Evolutionary conservation across 1,140 invertebrate species (phyloP).

Genomic region (Sycophila sp.): DNA sequence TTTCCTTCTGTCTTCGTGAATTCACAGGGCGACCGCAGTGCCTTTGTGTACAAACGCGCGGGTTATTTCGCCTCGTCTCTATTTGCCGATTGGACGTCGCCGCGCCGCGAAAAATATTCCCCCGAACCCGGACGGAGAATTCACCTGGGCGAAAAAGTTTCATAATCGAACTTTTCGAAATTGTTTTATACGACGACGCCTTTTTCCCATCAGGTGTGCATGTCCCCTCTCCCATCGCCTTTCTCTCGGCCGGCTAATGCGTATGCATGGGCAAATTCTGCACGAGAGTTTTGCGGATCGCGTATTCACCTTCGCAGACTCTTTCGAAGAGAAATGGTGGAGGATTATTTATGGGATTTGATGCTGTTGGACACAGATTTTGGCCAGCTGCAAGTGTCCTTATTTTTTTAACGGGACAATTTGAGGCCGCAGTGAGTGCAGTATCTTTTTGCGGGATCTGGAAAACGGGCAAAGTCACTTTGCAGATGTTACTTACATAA

Average conservation of each 20-base stretch:
- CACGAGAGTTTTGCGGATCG: background rate
- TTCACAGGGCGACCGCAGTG: background rate
- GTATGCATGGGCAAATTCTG: too few relatives aligned
- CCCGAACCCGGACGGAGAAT: constrained; percentile 31
- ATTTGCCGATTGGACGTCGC: too few relatives aligned
- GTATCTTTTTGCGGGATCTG: too few relatives aligned
- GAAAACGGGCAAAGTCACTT: too few relatives aligned
- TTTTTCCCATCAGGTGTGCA: constrained; percentile 8
- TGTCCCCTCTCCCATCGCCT: background rate
- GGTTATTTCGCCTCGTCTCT: too few relatives aligned
- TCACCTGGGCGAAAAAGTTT: constrained; percentile 58
- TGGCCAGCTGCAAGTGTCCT: background rate
- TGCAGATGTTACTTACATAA: too few relatives aligned
- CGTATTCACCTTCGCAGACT: background rate
- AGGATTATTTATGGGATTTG: constrained; percentile 10
- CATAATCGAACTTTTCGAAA: constrained; percentile 64
- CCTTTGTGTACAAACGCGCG: too few relatives aligned
- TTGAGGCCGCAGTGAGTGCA: too few relatives aligned
- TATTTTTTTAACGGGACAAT: too few relatives aligned
- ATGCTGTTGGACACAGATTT: background rate
- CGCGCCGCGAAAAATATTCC: too few relatives aligned
- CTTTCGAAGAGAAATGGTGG: background rate
- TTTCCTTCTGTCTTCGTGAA: too few relatives aligned
- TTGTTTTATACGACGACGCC: constrained; percentile 60
- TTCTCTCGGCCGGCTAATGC: too few relatives aligned